A percentile compares a stretch with the other conserved stretches of the same genome.
Conservation (phyloP, 1,140 invertebrate species). For the Lasaia peninsularis region DNA sequence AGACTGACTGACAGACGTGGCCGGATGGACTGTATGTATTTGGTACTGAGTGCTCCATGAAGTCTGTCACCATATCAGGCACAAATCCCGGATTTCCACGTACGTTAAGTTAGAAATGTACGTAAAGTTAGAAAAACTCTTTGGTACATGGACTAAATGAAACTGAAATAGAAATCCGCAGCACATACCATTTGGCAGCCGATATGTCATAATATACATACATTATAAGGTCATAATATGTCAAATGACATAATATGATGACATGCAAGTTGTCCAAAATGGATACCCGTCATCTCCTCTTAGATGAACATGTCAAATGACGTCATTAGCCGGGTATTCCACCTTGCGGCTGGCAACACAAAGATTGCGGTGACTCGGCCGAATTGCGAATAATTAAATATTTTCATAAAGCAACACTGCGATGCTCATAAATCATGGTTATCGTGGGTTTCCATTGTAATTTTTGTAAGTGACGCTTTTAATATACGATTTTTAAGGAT, state of each 20-base stretch:
- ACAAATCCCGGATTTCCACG: too few species aligned
- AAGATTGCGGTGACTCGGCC: constrained; percentile 35
- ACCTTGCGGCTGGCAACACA: constrained; percentile 21
- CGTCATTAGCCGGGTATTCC: constrained; percentile 24
- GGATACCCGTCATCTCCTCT: not conserved
- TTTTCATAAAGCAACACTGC: constrained; percentile 50
- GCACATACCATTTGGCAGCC: too few species aligned
- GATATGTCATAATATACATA: too few species aligned
- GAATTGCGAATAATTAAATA: constrained; percentile 52
- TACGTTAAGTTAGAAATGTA: too few species aligned
- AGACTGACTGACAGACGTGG: too few species aligned
- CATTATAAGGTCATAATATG: not conserved
- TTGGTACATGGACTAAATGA: too few species aligned
- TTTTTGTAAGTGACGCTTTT: not conserved
- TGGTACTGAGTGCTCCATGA: too few species aligned
- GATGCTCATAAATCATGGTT: constrained; percentile 40
- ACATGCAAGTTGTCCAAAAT: not conserved
- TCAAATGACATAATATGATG: not conserved
- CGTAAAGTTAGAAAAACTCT: too few species aligned
- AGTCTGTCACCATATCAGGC: too few species aligned
- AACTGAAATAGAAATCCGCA: too few species aligned
- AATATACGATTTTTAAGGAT: too few species aligned
- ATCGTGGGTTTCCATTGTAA: constrained; percentile 26
- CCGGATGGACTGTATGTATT: too few species aligned
- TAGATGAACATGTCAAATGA: constrained; percentile 20